Evolutionary conservation across 2,113 vertebrate genomes (phyloP).

Genomic region (Apistogramma diplotaenia): DNA sequence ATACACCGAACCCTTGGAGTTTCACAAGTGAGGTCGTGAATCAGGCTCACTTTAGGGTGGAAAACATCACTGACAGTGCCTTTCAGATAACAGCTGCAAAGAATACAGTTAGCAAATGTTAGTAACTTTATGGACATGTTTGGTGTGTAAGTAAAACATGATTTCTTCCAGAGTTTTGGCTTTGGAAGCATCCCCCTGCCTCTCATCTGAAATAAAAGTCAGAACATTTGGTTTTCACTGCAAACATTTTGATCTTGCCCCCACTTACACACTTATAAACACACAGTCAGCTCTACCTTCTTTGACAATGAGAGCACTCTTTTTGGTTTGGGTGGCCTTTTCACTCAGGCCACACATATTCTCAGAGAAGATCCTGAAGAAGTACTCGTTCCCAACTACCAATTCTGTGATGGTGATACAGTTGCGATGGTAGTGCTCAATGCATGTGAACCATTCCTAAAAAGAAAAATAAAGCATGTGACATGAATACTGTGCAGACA

Average conservation of each 20-base stretch:
- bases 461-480: neutral
- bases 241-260: neutral
- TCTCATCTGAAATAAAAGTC: neutral
- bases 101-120: accelerated
- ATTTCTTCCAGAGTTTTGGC: conserved; percentile 17
- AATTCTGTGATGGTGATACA: conserved; percentile 90
- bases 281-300: conserved; percentile 79
- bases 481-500: neutral
- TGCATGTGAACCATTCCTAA: conserved; percentile 80
- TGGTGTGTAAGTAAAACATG: neutral
- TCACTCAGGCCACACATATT: conserved; percentile 96
- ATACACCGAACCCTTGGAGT: conserved; percentile 18
- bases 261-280: too few species aligned
- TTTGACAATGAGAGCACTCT: conserved; percentile 91
- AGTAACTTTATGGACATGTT: neutral
- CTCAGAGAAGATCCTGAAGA: conserved; percentile 92
- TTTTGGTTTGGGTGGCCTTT: conserved; percentile 88
- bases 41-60: conserved; percentile 36
- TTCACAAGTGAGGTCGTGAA: conserved; percentile 11
- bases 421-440: conserved; percentile 94
- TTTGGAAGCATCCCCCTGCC: conserved; percentile 25
- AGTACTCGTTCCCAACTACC: conserved; percentile 96
- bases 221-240: neutral
- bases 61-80: conserved; percentile 64
- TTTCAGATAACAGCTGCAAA: conserved; percentile 42